phyloP scores from a whole-genome alignment of 1,140 invertebrate genomes.

The Drosophila lowei region DNA sequence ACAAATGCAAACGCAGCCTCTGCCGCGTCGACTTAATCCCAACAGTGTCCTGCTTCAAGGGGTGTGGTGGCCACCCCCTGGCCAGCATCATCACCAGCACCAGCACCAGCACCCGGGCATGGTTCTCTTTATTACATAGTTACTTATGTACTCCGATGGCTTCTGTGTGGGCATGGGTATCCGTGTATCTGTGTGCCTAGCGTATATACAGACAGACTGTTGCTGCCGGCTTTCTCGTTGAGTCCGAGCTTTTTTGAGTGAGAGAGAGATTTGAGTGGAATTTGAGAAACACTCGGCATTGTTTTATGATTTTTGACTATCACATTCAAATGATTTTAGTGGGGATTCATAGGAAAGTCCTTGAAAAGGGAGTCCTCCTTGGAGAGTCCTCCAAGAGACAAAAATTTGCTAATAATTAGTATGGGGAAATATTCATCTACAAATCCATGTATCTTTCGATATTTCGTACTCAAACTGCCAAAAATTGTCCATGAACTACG shows the following conservation, averaged over 20 bases:
- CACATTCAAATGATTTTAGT: not conserved
- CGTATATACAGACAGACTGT: constrained; percentile 57
- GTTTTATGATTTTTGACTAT: not conserved
- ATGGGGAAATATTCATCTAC: no score
- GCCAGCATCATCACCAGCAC: not conserved
- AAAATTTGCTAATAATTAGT: no score
- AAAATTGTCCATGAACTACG: no score
- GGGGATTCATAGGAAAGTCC: no score
- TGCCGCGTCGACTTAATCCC: constrained; percentile 71
- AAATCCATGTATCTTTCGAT: no score
- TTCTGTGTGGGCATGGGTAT: constrained; percentile 22
- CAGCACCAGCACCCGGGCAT: not conserved
- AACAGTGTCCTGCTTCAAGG: constrained; percentile 68
- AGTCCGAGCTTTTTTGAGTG: constrained; percentile 52
- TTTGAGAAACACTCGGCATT: constrained; percentile 2
- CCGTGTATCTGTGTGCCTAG: constrained; percentile 17
- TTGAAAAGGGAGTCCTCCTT: no score
- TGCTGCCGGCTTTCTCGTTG: constrained; percentile 73
- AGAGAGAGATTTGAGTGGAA: constrained; percentile 6
- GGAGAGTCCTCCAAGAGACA: no score
- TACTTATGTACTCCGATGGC: constrained; percentile 59
- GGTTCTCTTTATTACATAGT: constrained; percentile 63
- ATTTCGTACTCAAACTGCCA: no score
- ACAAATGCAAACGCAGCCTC: constrained; percentile 6
- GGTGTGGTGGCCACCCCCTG: constrained; percentile 49